Base-by-base conservation (phyloP, 92 coral and sea anemone species). In the Montipora capitata region DNA sequence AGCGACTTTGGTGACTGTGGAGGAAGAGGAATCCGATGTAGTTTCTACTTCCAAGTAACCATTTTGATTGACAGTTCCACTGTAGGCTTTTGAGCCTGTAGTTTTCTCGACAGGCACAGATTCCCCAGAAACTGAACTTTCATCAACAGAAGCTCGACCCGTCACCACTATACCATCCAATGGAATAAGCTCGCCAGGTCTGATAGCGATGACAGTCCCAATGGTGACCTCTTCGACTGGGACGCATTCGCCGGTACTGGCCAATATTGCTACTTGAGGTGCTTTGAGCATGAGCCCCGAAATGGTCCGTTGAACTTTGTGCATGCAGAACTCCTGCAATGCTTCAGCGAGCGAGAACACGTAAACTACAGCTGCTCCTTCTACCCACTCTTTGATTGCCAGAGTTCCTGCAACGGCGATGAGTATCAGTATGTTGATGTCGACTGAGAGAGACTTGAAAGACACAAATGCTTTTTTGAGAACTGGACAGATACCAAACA, bases 321-420 rank as follows among this genome's bases (percentile, higher is more conserved):
- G 81, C 94, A 97, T 93, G 88, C 96, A 94, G 52, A 84, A 86
- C 41, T 96, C 91, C 70, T 97, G 96, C 76, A 97, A 74, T 40
- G 82, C 96, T 11, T 90, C 96, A 2, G 99, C 97, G 45, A 95
- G 74, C 2, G 96, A 94, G 72, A 95, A 97, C 52, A 97, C 97
- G 76, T 86, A 97, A n/a, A 97, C 98, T 27, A 97, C 99, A 39
- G 99, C 94, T 0, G 99, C 99, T 27, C 99, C 99, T 66, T 97
- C 99, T 10, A 97, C 81, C 97, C 97, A 97, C 17, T 97, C 98
- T 39, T 89, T 76, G 17, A 97, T 89, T 40, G 91, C 96, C 52
- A 95, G 79, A 43, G 99, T 97, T 48, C 99, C 99, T 27, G 91
- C 91, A 41, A 97, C 90, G 68, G 99, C 98, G 14, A 97, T 92